Evolutionary conservation across 2,113 vertebrate species (phyloP), one percentile per base, ranked within the genome.

Genomic region (Donacobius atricapilla): DNA sequence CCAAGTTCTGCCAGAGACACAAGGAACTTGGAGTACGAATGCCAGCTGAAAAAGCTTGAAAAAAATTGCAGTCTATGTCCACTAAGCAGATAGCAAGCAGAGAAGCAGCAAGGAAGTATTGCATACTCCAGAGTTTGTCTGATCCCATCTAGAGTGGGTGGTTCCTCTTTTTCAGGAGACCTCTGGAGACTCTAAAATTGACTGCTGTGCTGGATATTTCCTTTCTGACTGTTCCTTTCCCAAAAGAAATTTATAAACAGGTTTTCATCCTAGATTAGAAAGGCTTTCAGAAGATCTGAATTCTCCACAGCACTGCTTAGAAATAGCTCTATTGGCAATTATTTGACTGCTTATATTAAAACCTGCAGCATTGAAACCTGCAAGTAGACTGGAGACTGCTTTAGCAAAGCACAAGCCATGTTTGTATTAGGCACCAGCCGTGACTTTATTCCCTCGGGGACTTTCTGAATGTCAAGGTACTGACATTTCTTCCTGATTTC

Each of bases 111-210:
- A 75, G 31, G 3, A 85, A 75, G 24, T n/a, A 30, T 14, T 70
- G 13, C 9, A 24, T 27, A 13, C 10, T 77, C 12, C 31, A 44
- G 23, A 54, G 6, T 69, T 47, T 51, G 13, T 35, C 27, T 7
- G 1, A 47, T 0, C 6, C 10, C 6, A 6, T 14, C 22, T 25
- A 37, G 10, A 28, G 18, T 15, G 4, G 4, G 11, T 63, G 6
- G 10, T 31, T 91, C 12, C 19, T 75, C 44, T 75, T 9, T 47
- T 71, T 68, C 40, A 60, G 44, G 15, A 71, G 8, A n/a, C 4
- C 6, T n/a, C 22, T 35, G 25, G 10, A 83, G n/a, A 56, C 15
- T 27, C 40, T 71, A 44, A 66, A 75, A 84, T n/a, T 2, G 4
- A 54, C 23, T 19, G 18, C 14, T 84, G 4, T 69, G 6, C 10